Evolutionary conservation across 2,888 invertebrate species (phyloP).

Genomic region (Luperina testacea): DNA sequence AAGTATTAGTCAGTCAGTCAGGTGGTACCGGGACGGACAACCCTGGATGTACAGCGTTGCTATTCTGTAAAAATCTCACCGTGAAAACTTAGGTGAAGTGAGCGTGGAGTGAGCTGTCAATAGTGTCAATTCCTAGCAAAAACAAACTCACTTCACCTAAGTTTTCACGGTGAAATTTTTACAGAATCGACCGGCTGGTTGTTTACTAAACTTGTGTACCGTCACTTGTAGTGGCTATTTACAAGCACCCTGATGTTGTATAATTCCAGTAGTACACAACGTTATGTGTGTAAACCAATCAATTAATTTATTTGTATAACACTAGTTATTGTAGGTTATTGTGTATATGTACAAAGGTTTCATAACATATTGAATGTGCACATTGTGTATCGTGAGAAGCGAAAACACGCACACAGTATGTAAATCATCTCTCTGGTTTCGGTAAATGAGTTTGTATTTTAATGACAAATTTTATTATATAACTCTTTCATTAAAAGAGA

Average conservation of each 20-base stretch:
- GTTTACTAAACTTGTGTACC: background rate
- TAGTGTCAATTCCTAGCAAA: no score
- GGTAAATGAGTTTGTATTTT: slow-evolving; percentile 2
- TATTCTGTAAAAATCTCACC: no score
- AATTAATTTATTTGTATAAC: slow-evolving; percentile 6
- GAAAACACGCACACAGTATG: background rate
- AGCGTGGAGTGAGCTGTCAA: no score
- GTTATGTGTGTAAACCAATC: slow-evolving; percentile 1
- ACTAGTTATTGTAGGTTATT: background rate
- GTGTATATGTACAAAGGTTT: background rate
- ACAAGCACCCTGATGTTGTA: background rate
- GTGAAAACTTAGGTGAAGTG: no score
- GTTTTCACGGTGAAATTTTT: no score
- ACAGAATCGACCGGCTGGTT: no score
- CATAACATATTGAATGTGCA: slow-evolving; percentile 8
- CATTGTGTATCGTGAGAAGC: background rate
- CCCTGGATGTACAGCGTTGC: slow-evolving; percentile 1
- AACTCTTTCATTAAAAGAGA: slow-evolving; percentile 16
- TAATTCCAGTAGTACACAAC: background rate
- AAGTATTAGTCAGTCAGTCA: background rate
- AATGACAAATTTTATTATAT: slow-evolving; percentile 3
- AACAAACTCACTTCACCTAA: no score
- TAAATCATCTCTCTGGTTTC: background rate
- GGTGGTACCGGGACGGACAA: background rate
- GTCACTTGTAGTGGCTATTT: background rate